A percentile compares a stretch with the other conserved stretches of the same genome.
phyloP scores from a whole-genome alignment of 1,140 invertebrate species.

The Rhizoglyphus robini region DNA sequence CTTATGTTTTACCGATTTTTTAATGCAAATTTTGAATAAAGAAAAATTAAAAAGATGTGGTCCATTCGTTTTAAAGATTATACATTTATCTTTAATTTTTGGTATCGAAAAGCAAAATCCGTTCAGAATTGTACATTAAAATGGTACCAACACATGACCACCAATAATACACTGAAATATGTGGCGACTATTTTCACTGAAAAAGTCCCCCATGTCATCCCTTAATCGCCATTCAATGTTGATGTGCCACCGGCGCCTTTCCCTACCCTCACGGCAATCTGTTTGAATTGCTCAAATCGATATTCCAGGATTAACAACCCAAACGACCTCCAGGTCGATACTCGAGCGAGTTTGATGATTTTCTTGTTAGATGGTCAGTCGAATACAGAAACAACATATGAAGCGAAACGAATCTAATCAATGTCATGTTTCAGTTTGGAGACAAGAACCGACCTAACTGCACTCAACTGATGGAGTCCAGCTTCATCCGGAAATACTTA shows the following conservation, averaged over 20 bases:
- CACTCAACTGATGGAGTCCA: slow-evolving; percentile 65
- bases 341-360: slow-evolving; percentile 67
- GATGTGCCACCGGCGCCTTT: slow-evolving; percentile 29
- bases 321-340: slow-evolving; percentile 62
- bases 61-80: too few relatives aligned
- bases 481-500: slow-evolving; percentile 57
- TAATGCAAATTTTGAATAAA: too few relatives aligned
- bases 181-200: too few relatives aligned
- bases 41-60: too few relatives aligned
- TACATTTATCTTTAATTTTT: too few relatives aligned
- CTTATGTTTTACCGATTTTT: too few relatives aligned
- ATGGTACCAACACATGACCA: too few relatives aligned
- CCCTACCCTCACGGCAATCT: slow-evolving; percentile 81
- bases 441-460: slow-evolving; percentile 75
- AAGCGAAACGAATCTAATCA: neutral
- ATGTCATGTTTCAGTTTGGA: slow-evolving; percentile 66
- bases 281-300: slow-evolving; percentile 85
- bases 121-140: too few relatives aligned
- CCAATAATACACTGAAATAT: too few relatives aligned
- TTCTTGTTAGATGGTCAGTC: slow-evolving; percentile 65
- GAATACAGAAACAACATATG: neutral
- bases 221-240: too few relatives aligned
- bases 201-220: too few relatives aligned
- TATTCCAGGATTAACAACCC: slow-evolving; percentile 73
- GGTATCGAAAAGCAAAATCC: too few relatives aligned